These are phyloP conservation scores for Mus spretus DNA, from an alignment of 2,797 vertebrate species.

Conservation along the genomic window DNA sequence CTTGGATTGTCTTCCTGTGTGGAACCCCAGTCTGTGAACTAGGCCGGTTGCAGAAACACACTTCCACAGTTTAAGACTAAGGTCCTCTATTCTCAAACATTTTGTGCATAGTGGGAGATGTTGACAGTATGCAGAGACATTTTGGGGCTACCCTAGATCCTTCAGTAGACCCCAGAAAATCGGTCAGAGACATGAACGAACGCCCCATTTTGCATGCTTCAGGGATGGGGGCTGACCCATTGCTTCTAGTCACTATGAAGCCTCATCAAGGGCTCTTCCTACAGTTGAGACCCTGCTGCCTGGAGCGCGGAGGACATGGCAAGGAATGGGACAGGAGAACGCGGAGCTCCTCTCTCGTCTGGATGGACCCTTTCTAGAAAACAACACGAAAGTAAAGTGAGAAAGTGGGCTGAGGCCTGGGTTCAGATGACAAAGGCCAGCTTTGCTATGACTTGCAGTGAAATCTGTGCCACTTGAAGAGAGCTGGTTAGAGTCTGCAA, in stretches of 20 bases:
- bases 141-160: not conserved
- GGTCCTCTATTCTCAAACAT: not conserved
- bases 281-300: not conserved
- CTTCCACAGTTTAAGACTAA: constrained; percentile 46
- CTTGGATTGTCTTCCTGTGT: not conserved
- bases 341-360: not conserved
- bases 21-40: not conserved
- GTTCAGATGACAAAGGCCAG: not conserved
- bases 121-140: not conserved
- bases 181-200: not conserved
- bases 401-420: not conserved
- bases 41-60: not conserved
- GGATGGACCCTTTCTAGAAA: not conserved
- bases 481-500: not conserved
- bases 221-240: not conserved
- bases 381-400: constrained; percentile 15
- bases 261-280: not conserved
- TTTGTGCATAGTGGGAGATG: no score
- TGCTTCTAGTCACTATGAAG: not conserved
- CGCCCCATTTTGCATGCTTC: not conserved
- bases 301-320: not conserved
- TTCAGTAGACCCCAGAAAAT: not conserved
- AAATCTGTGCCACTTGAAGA: not conserved
- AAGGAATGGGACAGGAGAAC: not conserved
- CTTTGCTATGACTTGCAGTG: not conserved